Conservation (phyloP, 2,113 vertebrate genomes). For the Pangasianodon hypophthalmus region DNA sequence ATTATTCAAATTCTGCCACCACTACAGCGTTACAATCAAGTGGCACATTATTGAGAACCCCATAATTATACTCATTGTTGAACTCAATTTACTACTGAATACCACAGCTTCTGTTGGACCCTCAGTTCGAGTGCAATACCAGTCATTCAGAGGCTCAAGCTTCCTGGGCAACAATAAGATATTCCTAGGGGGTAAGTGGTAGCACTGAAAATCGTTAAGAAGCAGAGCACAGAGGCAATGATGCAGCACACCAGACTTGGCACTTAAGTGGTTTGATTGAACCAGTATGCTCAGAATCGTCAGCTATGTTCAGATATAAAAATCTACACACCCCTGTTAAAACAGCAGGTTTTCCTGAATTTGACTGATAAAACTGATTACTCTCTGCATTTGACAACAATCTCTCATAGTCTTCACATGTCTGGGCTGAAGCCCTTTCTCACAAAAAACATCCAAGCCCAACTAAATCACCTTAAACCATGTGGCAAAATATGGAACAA, state of each 20-base stretch:
- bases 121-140: too few species aligned
- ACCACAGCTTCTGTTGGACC: background rate
- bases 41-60: background rate
- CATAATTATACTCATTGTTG: background rate
- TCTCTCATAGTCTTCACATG: too few species aligned
- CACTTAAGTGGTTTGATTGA: conserved; percentile 7
- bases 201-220: background rate
- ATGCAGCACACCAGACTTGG: background rate
- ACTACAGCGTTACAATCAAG: too few species aligned
- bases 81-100: background rate
- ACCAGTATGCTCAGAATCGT: background rate
- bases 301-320: background rate
- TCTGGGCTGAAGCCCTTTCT: too few species aligned
- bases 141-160: background rate
- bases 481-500: too few species aligned
- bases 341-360: too few species aligned
- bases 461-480: too few species aligned
- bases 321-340: too few species aligned
- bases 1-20: background rate
- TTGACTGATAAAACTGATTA: too few species aligned
- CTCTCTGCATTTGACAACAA: too few species aligned
- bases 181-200: background rate
- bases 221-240: background rate
- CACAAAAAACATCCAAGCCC: too few species aligned
- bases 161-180: background rate